Evolutionary conservation across 1,140 invertebrate species (phyloP).

Genomic region (Brachionus sp.): DNA sequence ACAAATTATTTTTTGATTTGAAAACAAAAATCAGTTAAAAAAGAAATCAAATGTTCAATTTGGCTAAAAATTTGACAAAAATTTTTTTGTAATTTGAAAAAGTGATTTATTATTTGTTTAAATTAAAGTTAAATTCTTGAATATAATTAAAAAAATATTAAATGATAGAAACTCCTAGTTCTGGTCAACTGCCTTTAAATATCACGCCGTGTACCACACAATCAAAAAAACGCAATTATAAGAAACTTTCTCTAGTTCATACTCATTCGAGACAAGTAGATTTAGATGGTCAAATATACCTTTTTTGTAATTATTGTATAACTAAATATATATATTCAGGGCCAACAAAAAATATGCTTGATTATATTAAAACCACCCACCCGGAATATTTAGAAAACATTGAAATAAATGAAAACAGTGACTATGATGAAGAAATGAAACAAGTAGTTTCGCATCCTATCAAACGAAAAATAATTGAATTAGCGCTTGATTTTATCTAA

Average conservation of each 20-base stretch:
- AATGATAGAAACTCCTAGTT: not conserved
- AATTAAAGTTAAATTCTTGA: not conserved
- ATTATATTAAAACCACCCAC: not conserved
- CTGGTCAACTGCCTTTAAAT: not conserved
- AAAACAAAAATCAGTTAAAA: not conserved
- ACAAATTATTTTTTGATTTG: too few species aligned
- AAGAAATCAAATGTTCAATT: not conserved
- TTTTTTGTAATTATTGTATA: not conserved
- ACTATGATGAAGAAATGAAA: not conserved
- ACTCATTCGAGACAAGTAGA: too few species aligned
- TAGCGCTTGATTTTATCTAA: not conserved
- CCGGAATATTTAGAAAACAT: not conserved
- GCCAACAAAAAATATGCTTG: not conserved
- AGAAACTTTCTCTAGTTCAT: not conserved
- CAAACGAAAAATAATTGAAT: slow-evolving; percentile 8
- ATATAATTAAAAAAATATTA: not conserved
- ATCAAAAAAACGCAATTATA: not conserved
- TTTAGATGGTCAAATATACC: not conserved
- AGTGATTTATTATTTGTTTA: not conserved
- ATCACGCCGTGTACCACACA: not conserved
- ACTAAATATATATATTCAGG: not conserved
- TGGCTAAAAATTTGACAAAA: not conserved
- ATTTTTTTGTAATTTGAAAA: not conserved
- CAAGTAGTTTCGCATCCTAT: not conserved
- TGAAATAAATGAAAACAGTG: not conserved